phyloP scores from a whole-genome alignment of 2,888 invertebrate genomes.

The Ormyrus rosae region DNA sequence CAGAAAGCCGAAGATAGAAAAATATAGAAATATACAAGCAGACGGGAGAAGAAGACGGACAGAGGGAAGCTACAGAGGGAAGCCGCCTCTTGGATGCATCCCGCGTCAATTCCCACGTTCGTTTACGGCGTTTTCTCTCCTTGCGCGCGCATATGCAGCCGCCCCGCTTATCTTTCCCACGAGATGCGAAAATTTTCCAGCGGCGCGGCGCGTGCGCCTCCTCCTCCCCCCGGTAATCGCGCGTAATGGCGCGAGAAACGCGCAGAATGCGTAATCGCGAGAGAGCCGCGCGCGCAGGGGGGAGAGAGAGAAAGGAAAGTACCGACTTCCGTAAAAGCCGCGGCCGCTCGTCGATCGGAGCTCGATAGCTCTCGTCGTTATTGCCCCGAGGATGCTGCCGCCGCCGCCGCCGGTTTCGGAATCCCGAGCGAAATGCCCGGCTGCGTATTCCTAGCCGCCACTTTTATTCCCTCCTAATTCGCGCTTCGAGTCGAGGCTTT shows the following conservation, averaged over 20 bases:
- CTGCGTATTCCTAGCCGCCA: no score
- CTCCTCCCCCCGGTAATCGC: slow-evolving; percentile 33
- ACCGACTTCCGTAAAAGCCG: neutral
- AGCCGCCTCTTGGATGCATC: slow-evolving; percentile 3
- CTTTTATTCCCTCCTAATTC: no score
- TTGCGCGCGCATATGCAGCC: neutral
- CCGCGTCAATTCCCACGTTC: slow-evolving; percentile 54
- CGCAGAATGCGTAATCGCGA: slow-evolving; percentile 50
- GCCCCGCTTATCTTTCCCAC: slow-evolving; percentile 39
- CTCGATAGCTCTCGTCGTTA: no score
- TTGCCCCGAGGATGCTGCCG: no score
- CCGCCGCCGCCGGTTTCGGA: no score
- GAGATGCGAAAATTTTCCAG: slow-evolving; percentile 51
- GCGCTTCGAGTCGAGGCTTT: no score
- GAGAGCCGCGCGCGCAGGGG: no score
- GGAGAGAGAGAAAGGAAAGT: slow-evolving; percentile 5
- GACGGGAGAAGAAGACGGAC: neutral
- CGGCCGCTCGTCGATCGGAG: no score
- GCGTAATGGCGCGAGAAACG: slow-evolving; percentile 48
- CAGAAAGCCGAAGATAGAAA: no score
- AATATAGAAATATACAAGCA: neutral
- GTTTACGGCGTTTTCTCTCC: neutral
- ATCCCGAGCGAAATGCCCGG: no score
- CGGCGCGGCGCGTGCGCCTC: neutral
- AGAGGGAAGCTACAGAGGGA: slow-evolving; percentile 2